Evolutionary conservation across 2,113 vertebrate genomes (phyloP), one percentile per base, ranked within the genome.

Genomic region (Oplegnathus fasciatus): DNA sequence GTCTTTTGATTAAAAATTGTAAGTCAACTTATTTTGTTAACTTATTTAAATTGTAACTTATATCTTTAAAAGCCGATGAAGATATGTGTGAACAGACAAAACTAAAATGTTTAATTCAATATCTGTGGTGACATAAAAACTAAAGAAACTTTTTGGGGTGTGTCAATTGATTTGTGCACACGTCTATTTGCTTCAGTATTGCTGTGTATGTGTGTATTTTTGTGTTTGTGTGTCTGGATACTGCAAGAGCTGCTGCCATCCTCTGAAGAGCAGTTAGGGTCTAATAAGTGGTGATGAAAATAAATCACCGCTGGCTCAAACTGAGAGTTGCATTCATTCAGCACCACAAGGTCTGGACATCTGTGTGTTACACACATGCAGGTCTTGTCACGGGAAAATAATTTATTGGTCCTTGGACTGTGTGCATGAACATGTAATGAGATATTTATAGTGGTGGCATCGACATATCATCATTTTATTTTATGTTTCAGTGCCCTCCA

Each of bases 201-300:
- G 10, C 42, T 44, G 11, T 50, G 18, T 46, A 5, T 22, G 20
- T 22, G 17, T 50, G 44, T 34, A 11, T 71, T 13, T 58, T 0
- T 26, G 40, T 60, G 24, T 60, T 17, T 54, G 81, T 32, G 73
- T 54, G 44, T 78, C 22, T 26, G 10, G 9, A 54, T 34, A 10
- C 52, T 24, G 40, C 2, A 7, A 22, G 52, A 60, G 48, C 62
- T 24, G 32, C 9, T 24, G 61, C 24, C n/a, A 22, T 71, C 42
- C 69, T 34, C 85, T 68, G 44, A 80, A 76, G 72, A 66, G 76
- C 57, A 70, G 64, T 87, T 85, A 91, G 17, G 24, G 7, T 67
- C 71, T 73, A 88, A 82, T 84, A 14, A 67, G 26, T 8, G 18
- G 18, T 83, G 85, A 80, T 89, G 79, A 80, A 87, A 80, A 78